Percentiles rank a stretch among this genome's conserved stretches.
phyloP scores from a whole-genome alignment of 35 echinoderm and acorn worm species.

The Ophioderma brevispina region DNA sequence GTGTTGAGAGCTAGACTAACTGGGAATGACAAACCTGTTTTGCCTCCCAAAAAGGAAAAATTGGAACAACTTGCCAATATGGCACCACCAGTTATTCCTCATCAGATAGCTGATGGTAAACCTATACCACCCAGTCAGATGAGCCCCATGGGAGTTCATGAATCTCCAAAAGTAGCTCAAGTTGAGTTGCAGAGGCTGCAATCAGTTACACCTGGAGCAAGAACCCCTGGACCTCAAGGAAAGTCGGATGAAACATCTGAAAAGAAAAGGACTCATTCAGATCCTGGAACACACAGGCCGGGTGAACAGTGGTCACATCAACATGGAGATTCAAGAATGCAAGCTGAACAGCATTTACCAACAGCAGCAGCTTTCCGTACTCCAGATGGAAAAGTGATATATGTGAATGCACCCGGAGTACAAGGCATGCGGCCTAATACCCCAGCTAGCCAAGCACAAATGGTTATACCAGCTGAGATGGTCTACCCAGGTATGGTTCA shows the following conservation, averaged over 20 bases:
- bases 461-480: slow-evolving; percentile 11
- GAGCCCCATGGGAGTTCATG: background rate
- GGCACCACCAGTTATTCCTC: background rate
- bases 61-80: slow-evolving; percentile 6
- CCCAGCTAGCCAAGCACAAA: background rate
- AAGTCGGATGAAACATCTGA: slow-evolving; percentile 18
- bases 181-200: slow-evolving; percentile 26
- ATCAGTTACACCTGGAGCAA: background rate
- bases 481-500: slow-evolving; percentile 13
- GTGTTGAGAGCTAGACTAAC: slow-evolving; percentile 71
- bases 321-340: too few relatives aligned
- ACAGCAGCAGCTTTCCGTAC: slow-evolving; percentile 5
- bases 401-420: background rate
- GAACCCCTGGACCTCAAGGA: background rate
- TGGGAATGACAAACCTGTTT: background rate
- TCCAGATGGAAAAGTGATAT: slow-evolving; percentile 23
- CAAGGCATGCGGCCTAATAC: background rate
- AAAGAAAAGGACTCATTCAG: slow-evolving; percentile 18
- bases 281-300: background rate
- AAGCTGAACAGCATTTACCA: background rate
- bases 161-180: slow-evolving; percentile 16
- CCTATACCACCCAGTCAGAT: background rate
- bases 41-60: slow-evolving; percentile 50
- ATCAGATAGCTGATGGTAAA: background rate
- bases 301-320: background rate